phyloP scores from a whole-genome alignment of 1,140 invertebrate genomes.

The Ganaspis sp. region DNA sequence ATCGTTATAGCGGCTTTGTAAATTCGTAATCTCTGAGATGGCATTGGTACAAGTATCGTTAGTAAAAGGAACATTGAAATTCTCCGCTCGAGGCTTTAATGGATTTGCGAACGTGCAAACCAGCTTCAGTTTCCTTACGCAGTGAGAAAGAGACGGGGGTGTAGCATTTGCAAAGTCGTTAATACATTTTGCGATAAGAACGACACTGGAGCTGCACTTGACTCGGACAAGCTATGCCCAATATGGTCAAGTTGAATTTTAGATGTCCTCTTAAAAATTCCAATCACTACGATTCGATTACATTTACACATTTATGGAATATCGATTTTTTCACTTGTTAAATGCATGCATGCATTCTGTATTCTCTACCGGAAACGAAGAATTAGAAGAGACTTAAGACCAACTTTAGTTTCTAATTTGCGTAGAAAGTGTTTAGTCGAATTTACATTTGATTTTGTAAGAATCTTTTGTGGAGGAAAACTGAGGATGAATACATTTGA shows the following conservation, averaged over 20 bases:
- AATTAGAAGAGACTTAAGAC: slow-evolving; percentile 27
- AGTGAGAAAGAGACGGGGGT: background rate
- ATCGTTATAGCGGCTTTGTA: background rate
- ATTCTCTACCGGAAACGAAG: slow-evolving; percentile 40
- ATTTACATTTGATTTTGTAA: too few relatives aligned
- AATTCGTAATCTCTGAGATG: slow-evolving; percentile 17
- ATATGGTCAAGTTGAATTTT: background rate
- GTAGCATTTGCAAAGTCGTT: slow-evolving; percentile 28
- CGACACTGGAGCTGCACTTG: background rate
- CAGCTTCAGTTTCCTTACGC: background rate
- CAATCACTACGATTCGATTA: slow-evolving; percentile 60
- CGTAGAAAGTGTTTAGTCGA: too few relatives aligned
- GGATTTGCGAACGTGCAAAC: background rate
- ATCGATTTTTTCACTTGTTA: slow-evolving; percentile 59
- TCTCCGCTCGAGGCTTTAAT: slow-evolving; percentile 1
- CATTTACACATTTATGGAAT: slow-evolving; percentile 74
- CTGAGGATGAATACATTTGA: too few relatives aligned
- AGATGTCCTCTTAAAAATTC: slow-evolving; percentile 47
- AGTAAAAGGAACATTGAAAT: slow-evolving; percentile 19
- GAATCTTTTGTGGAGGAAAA: too few relatives aligned
- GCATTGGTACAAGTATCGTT: background rate
- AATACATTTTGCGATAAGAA: slow-evolving; percentile 36
- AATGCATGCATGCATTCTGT: background rate
- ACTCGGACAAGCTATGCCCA: background rate
- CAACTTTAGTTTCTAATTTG: slow-evolving; percentile 47